These are phyloP conservation scores for Atethmia centrago DNA, from an alignment of 2,888 invertebrate species.

Conservation along the genomic window DNA sequence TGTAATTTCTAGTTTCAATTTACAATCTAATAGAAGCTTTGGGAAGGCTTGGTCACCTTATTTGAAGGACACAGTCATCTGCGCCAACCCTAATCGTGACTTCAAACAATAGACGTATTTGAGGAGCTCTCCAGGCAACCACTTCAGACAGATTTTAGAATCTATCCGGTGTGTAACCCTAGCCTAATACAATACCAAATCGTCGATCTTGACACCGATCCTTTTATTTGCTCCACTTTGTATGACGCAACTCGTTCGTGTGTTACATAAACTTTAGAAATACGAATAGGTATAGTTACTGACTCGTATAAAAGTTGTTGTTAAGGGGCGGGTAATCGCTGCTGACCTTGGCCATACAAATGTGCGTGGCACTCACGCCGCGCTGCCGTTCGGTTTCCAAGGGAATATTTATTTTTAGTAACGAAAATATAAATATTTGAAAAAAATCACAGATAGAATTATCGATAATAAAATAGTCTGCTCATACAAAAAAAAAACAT, in stretches of 20 bases:
- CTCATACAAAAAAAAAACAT: too few species aligned
- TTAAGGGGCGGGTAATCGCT: too few species aligned
- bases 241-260: constrained; percentile 65
- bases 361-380: too few species aligned
- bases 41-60: constrained; percentile 10
- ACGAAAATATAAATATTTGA: too few species aligned
- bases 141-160: constrained; percentile 71
- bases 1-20: constrained; percentile 32
- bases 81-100: constrained; percentile 26
- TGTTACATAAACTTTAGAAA: constrained; percentile 45
- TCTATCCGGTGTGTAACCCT: constrained; percentile 56
- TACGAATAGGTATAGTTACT: neutral
- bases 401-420: too few species aligned
- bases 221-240: constrained; percentile 61
- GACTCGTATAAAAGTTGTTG: constrained; percentile 19
- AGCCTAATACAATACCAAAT: constrained; percentile 67
- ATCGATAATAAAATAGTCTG: too few species aligned
- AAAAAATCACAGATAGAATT: too few species aligned
- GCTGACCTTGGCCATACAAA: too few species aligned
- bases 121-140: constrained; percentile 74
- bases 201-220: constrained; percentile 64
- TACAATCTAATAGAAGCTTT: constrained; percentile 14
- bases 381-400: too few species aligned
- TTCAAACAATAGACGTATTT: constrained; percentile 71
- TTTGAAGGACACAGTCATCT: constrained; percentile 17